Evolutionary conservation across 1,140 invertebrate species (phyloP).

Genomic region (Drosophila burlai): DNA sequence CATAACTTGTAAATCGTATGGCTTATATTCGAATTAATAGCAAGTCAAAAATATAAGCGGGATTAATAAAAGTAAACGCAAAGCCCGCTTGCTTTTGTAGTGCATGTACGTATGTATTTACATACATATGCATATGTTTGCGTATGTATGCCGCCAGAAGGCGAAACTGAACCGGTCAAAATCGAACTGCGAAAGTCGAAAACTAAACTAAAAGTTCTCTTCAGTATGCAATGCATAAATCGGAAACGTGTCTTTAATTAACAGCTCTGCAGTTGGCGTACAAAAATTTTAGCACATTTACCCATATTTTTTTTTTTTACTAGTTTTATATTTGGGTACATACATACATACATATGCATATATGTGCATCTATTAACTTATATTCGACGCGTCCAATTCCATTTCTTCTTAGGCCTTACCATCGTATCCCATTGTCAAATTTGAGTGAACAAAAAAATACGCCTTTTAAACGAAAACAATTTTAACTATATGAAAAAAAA

Average conservation of each 20-base stretch:
- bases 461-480: slow-evolving; percentile 46
- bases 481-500: slow-evolving; percentile 55
- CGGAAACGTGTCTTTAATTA: neutral
- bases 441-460: slow-evolving; percentile 30
- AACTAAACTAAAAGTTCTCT: neutral
- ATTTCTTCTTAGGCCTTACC: slow-evolving; percentile 36
- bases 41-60: neutral
- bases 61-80: neutral
- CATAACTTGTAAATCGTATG: neutral
- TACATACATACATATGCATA: slow-evolving; percentile 20
- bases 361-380: neutral
- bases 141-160: slow-evolving; percentile 20
- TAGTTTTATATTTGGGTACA: slow-evolving; percentile 15
- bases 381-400: neutral
- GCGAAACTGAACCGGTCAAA: slow-evolving; percentile 17
- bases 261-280: neutral
- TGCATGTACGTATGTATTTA: slow-evolving; percentile 25
- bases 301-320: slow-evolving; percentile 20
- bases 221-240: neutral
- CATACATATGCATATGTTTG: slow-evolving; percentile 22
- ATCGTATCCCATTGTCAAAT: slow-evolving; percentile 66
- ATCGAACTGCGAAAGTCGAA: slow-evolving; percentile 1
- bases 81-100: slow-evolving; percentile 4
- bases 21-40: neutral
- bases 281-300: slow-evolving; percentile 2